Percentiles rank a stretch among this genome's conserved stretches.
Conservation (phyloP, 1,140 invertebrate species). For the Grapholita molesta region DNA sequence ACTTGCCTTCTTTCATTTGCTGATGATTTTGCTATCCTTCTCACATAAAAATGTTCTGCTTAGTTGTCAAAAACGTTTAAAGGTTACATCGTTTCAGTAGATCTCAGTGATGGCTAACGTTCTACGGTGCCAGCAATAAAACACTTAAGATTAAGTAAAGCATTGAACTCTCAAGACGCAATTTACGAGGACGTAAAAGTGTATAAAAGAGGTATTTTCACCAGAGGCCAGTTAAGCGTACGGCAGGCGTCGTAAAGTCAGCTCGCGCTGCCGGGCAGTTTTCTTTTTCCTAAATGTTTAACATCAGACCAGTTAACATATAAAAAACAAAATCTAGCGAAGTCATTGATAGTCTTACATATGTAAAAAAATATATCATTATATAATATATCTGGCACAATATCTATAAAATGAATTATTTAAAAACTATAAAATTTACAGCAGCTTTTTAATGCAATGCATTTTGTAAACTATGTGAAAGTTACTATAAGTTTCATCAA, state of each 20-base stretch:
- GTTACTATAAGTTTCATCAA: too few relatives aligned
- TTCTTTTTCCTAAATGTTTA: slow-evolving; percentile 21
- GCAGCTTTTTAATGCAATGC: too few relatives aligned
- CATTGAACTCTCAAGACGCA: slow-evolving; percentile 65
- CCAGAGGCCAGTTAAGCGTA: slow-evolving; percentile 35
- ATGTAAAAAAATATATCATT: too few relatives aligned
- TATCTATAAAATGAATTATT: too few relatives aligned
- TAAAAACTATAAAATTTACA: too few relatives aligned
- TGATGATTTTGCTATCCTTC: too few relatives aligned
- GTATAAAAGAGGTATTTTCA: slow-evolving; percentile 62
- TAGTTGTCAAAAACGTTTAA: too few relatives aligned
- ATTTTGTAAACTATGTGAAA: too few relatives aligned
- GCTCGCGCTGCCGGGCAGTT: slow-evolving; percentile 5
- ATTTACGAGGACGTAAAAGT: slow-evolving; percentile 68
- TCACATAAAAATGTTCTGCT: background rate
- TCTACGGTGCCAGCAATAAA: slow-evolving; percentile 23
- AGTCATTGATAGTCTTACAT: too few relatives aligned
- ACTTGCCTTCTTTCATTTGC: background rate
- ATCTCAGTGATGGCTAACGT: background rate
- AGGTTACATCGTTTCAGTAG: background rate
- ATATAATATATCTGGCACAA: too few relatives aligned
- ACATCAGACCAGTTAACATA: background rate
- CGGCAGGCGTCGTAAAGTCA: slow-evolving; percentile 40
- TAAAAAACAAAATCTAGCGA: background rate
- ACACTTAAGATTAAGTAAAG: slow-evolving; percentile 52